Percentiles rank a stretch among this genome's conserved stretches.
Conservation (phyloP, 2,888 invertebrate species). For the Auanema sp. region DNA sequence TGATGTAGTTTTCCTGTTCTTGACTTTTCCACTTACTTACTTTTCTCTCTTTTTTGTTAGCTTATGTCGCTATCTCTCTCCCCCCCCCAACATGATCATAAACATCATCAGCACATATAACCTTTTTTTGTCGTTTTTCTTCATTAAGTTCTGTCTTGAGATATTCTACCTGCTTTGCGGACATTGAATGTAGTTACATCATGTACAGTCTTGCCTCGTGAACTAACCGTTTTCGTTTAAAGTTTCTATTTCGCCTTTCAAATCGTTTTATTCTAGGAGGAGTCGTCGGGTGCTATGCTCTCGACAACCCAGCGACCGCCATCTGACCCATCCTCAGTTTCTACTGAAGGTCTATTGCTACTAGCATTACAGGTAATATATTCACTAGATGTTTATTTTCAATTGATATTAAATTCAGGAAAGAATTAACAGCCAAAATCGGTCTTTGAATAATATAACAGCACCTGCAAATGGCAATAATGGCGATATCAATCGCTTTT, state of each 20-base stretch:
- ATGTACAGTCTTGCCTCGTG: no score
- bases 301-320: constrained; percentile 14
- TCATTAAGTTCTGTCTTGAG: no score
- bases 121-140: no score
- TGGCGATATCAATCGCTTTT: constrained; percentile 10
- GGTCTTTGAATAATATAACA: constrained; percentile 5
- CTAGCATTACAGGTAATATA: constrained; percentile 18
- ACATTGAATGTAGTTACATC: no score
- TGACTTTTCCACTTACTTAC: neutral
- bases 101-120: no score
- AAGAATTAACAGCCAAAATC: constrained; percentile 13
- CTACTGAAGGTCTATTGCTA: constrained; percentile 17
- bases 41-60: no score
- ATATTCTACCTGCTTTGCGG: no score
- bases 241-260: no score
- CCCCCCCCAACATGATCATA: no score
- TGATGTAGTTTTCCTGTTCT: neutral
- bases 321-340: constrained; percentile 4
- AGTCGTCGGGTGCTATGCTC: constrained; percentile 11
- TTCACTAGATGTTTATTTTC: constrained; percentile 2
- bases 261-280: constrained; percentile 21
- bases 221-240: no score
- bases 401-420: constrained; percentile 15
- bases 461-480: constrained; percentile 5
- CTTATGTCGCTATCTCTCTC: no score